A percentile compares a stretch with the other conserved stretches of the same genome.
Evolutionary conservation across 2,888 invertebrate genomes (phyloP).

Genomic region (Cantharis rustica): DNA sequence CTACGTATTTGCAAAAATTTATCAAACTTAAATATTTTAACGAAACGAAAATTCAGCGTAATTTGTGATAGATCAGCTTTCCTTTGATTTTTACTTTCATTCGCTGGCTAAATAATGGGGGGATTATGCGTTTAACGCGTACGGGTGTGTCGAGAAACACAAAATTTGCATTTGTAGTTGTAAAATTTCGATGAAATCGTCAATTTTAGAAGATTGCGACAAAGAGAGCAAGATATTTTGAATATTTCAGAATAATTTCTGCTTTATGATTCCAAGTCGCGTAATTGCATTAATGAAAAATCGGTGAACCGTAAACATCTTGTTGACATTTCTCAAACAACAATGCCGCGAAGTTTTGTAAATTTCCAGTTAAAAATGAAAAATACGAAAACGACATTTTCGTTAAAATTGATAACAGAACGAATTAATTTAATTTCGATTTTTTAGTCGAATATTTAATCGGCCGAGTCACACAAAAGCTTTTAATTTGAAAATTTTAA

Average conservation of each 20-base stretch:
- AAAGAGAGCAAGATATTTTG: neutral
- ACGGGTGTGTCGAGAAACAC: neutral
- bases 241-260: neutral
- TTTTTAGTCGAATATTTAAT: neutral
- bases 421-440: neutral
- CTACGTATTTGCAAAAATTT: neutral
- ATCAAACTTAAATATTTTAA: neutral
- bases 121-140: neutral
- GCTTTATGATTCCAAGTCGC: neutral
- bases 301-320: neutral
- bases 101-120: neutral
- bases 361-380: neutral
- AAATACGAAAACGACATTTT: neutral
- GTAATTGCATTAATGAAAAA: neutral
- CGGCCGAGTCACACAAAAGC: conserved; percentile 25
- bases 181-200: neutral
- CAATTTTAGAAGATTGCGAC: neutral
- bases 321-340: neutral
- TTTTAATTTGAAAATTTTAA: conserved; percentile 37
- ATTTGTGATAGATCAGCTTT: neutral
- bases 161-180: neutral
- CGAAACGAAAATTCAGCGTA: neutral
- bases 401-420: neutral
- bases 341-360: neutral
- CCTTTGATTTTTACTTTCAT: neutral